phyloP scores from a whole-genome alignment of 2,888 invertebrate species.

The Biston betularia region DNA sequence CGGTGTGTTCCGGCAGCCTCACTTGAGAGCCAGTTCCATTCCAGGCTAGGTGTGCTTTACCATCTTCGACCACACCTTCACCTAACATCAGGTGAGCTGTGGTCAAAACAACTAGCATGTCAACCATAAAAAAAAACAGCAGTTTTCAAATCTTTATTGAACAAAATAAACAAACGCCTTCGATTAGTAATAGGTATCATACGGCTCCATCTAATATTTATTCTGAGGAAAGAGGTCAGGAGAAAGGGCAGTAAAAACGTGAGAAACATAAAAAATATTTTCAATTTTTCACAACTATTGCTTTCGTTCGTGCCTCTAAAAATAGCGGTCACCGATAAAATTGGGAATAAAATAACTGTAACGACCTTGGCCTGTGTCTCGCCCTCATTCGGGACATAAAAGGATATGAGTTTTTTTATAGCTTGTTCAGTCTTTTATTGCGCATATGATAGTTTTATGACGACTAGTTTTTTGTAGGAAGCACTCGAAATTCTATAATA shows the following conservation, averaged over 20 bases:
- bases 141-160: no score
- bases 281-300: slow-evolving; percentile 22
- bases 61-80: no score
- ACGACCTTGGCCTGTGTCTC: slow-evolving; percentile 21
- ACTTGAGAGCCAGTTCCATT: no score
- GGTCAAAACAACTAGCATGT: no score
- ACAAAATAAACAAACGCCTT: no score
- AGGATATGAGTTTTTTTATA: slow-evolving; percentile 32
- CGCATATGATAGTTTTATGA: slow-evolving; percentile 33
- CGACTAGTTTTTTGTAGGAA: slow-evolving; percentile 14
- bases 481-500: not conserved
- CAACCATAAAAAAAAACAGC: no score
- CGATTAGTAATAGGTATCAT: no score
- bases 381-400: slow-evolving; percentile 12
- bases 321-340: slow-evolving; percentile 17
- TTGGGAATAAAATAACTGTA: slow-evolving; percentile 16
- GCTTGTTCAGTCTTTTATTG: slow-evolving; percentile 34
- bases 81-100: no score
- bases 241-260: slow-evolving; percentile 7
- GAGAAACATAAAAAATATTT: slow-evolving; percentile 12
- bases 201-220: not conserved
- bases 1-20: no score
- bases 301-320: slow-evolving; percentile 3
- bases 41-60: no score
- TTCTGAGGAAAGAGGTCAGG: not conserved